Evolutionary conservation across 2,797 vertebrate species (phyloP).

Genomic region (Poeciliopsis infans): DNA sequence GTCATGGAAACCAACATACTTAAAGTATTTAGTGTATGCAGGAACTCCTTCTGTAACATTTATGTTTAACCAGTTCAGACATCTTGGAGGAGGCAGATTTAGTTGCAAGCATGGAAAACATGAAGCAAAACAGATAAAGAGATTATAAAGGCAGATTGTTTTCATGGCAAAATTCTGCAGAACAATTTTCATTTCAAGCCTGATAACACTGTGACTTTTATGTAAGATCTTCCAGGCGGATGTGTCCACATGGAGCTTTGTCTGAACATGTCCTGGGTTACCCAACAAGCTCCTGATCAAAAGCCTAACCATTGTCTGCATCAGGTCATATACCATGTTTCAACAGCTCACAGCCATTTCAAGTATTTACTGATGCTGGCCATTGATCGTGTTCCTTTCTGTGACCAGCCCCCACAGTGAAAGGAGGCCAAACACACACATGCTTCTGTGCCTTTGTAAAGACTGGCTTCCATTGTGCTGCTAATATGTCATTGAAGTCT

Average conservation of each 20-base stretch:
- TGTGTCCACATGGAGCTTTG: slow-evolving; percentile 39
- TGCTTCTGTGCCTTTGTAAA: neutral
- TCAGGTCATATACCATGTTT: slow-evolving; percentile 18
- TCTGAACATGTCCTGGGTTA: slow-evolving; percentile 54
- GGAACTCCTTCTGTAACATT: neutral
- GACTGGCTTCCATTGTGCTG: neutral
- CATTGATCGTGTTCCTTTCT: slow-evolving; percentile 4
- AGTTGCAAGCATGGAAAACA: neutral
- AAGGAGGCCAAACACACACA: neutral
- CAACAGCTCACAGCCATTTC: slow-evolving; percentile 27
- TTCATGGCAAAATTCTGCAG: neutral
- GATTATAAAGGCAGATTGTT: neutral
- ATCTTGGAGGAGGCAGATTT: neutral
- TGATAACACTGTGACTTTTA: neutral
- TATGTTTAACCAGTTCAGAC: neutral
- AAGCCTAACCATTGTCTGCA: slow-evolving; percentile 7
- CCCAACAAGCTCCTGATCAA: slow-evolving; percentile 13
- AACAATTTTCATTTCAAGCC: neutral
- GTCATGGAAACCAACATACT: neutral
- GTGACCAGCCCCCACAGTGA: neutral
- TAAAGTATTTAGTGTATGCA: neutral
- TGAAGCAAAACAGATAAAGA: neutral
- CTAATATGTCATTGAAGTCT: neutral
- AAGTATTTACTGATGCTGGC: slow-evolving; percentile 13
- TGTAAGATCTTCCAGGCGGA: slow-evolving; percentile 16